A percentile compares a stretch with the other conserved stretches of the same genome.
These are phyloP conservation scores for Pavo muticus DNA, from an alignment of 2,113 vertebrate genomes.

Conservation along the genomic window DNA sequence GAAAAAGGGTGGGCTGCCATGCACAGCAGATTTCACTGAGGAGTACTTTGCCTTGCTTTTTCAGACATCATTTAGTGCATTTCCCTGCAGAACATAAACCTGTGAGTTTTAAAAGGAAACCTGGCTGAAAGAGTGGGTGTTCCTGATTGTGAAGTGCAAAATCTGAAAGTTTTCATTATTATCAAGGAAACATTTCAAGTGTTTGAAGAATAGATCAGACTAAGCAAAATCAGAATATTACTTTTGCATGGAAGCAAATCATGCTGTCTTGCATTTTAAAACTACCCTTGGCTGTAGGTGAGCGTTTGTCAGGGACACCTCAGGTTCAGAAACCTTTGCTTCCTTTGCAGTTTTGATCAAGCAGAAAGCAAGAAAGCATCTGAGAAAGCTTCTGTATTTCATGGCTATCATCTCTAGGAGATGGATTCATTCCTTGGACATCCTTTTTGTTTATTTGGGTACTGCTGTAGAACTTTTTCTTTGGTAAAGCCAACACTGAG, in stretches of 20 bases:
- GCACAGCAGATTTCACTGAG: neutral
- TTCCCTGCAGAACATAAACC: neutral
- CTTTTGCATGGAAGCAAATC: neutral
- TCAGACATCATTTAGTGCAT: neutral
- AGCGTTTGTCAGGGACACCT: neutral
- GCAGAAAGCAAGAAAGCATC: neutral
- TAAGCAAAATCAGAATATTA: neutral
- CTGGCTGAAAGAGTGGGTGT: neutral
- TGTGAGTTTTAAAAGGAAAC: neutral
- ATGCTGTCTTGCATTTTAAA: neutral
- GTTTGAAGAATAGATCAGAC: neutral
- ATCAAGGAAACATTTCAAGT: neutral
- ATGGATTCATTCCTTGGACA: too few relatives aligned
- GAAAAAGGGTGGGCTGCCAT: neutral
- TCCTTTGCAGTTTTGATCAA: neutral
- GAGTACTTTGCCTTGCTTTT: neutral
- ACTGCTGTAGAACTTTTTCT: neutral
- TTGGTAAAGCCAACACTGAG: neutral
- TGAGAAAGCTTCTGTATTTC: neutral
- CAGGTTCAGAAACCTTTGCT: neutral
- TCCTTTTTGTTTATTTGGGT: neutral
- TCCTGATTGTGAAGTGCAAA: neutral
- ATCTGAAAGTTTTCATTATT: neutral
- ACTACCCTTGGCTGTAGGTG: neutral
- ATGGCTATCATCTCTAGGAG: neutral